Base-by-base conservation (phyloP, 1,140 invertebrate genomes). In the Nylanderia fulva region DNA sequence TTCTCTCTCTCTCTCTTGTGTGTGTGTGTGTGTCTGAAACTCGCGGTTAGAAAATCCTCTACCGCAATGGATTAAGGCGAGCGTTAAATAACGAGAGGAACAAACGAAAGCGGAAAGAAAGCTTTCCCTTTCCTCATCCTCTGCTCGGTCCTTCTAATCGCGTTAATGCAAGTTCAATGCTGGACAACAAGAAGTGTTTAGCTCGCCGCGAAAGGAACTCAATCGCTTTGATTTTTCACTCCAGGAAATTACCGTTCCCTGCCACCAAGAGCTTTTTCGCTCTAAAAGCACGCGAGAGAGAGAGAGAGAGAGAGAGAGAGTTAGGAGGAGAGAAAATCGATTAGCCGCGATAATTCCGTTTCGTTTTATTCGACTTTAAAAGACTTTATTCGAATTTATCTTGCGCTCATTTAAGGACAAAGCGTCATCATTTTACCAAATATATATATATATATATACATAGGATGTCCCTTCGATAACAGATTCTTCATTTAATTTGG, bases 131-230 rank as follows among this genome's bases (percentile, higher is more conserved):
- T 33, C 5, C 61, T 66, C 42, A 7, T 6, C 33, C 15, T n/a
- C 42, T 72, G 15, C 27, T n/a, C 36, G 7, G 29, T 52, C 39
- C 39, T 9, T 84, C 71, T 88, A 88, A 88, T 85, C 87, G 36
- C 56, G 60, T 88, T 88, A 88, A 88, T 88, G 86, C 74, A 88
- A 85, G 61, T 77, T 88, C 87, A 85, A 88, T 85, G 83, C 48
- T 39, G 79, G 27, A 21, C 68, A 86, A 80, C 75, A 71, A 71
- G 39, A 69, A 64, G 18, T 60, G 60, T 85, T 79, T 45, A 71
- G 36, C 39, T 79, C 68, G 66, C 39, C 54, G 84, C 74, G 69
- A 88, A 88, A 60, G 86, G 69, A 42, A 54, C 63, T 33, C 86
- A 36, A 76, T 88, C 86, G 83, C 60, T 80, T 75, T 82, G 77